Conservation (phyloP, 2,113 vertebrate species). For the Crotalus tigris region DNA sequence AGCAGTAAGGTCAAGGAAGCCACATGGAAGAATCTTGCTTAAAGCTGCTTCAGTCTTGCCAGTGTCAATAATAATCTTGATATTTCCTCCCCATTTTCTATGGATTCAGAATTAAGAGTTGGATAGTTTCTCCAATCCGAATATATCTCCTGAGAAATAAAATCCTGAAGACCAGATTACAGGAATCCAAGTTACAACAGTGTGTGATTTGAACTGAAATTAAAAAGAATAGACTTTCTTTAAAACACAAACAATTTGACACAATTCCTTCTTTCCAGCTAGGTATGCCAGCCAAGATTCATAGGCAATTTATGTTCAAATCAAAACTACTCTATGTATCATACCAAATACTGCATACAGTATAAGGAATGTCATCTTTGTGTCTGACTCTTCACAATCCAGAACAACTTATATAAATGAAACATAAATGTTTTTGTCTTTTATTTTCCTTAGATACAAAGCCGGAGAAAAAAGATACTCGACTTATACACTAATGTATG, state of each 20-base stretch:
- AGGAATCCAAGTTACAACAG: not conserved
- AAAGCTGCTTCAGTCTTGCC: not conserved
- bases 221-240: not conserved
- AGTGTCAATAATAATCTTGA: not conserved
- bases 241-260: not conserved
- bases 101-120: not conserved
- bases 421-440: not conserved
- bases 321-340: not conserved
- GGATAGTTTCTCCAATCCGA: not conserved
- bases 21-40: not conserved
- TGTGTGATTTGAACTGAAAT: not conserved
- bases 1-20: not conserved
- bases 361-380: not conserved
- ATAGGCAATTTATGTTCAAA: not conserved
- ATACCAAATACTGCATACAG: not conserved
- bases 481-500: slow-evolving; percentile 91
- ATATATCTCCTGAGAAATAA: not conserved
- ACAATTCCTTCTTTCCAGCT: not conserved
- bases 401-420: slow-evolving; percentile 27
- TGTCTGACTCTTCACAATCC: not conserved
- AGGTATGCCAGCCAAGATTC: not conserved
- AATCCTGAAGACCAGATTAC: not conserved
- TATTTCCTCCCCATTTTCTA: not conserved
- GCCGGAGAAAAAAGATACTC: slow-evolving; percentile 94
- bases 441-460: slow-evolving; percentile 82